A percentile compares a stretch with the other conserved stretches of the same genome.
Evolutionary conservation across 2,113 vertebrate species (phyloP).

Genomic region (Eonycteris spelaea): DNA sequence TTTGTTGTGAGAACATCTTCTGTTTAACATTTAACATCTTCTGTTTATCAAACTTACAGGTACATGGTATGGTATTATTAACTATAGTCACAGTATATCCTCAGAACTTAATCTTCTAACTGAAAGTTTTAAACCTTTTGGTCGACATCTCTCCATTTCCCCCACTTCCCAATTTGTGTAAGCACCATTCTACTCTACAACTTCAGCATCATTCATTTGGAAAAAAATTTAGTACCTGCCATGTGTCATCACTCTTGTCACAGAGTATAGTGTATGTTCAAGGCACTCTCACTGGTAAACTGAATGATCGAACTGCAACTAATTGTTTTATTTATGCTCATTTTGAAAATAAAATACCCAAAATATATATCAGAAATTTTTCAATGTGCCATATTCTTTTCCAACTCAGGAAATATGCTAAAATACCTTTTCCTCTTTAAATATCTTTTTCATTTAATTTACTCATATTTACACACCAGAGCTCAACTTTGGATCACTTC

Average conservation of each 20-base stretch:
- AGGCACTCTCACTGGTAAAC: background rate
- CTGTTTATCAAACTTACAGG: background rate
- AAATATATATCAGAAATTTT: background rate
- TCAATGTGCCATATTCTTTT: background rate
- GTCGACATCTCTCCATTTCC: background rate
- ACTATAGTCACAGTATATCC: background rate
- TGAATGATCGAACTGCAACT: background rate
- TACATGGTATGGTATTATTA: background rate
- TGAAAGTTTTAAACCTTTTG: background rate
- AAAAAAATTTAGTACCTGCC: background rate
- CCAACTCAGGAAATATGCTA: background rate
- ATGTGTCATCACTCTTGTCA: background rate
- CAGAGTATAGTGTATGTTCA: background rate
- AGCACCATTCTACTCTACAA: background rate
- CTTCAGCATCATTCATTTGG: background rate
- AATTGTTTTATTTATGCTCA: background rate
- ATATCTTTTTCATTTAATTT: background rate
- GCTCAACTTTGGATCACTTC: background rate
- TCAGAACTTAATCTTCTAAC: background rate
- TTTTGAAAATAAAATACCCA: background rate
- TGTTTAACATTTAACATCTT: background rate
- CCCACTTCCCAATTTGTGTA: background rate
- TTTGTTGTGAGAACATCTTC: background rate
- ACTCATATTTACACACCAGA: background rate
- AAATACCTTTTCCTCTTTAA: background rate